Base-by-base conservation (phyloP, 2,797 vertebrate species). In the Periparus ater region DNA sequence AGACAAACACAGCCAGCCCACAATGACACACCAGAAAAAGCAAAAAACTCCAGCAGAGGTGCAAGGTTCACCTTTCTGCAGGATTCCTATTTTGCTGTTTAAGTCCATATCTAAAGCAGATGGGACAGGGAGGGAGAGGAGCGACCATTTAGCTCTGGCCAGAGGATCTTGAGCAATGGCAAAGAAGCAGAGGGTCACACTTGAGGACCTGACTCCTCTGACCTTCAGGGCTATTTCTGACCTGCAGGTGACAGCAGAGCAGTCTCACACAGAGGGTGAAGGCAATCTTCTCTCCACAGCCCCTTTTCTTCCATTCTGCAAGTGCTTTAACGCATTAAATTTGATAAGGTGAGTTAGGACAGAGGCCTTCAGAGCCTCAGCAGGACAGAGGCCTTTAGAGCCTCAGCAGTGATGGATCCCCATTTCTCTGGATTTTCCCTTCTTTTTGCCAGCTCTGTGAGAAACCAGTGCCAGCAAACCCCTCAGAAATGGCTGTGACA, bases 341-440 rank as follows among this genome's bases (percentile, higher is more conserved):
- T 54, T 44, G 40, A 21, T 11, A 29, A 78, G 66, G 36, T 51
- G 63, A 73, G 12, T 42, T 34, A 3, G 16, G 20, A 54, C 3
- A 58, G 62, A 78, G 6, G n/a, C 17, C 26, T 91, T 30, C 2
- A 76, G 10, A 84, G 45, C 13, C 7, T 0, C 16, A n/a, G n/a
- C n/a, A 58, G 10, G 20, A 54, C 3, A 58, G 62, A 78, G 6
- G n/a, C 17, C 26, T 91, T 30, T 2, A 76, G 10, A 84, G 45
- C 13, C 7, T 0, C 16, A n/a, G n/a, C n/a, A 58, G 10, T 6
- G n/a, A 42, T 44, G 17, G 16, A 73, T 57, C 25, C n/a, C 11
- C 17, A 13, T 55, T 63, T n/a, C 38, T 65, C 15, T 54, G 20
- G 57, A 47, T 29, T 20, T 73, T 63, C 21, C 19, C 19, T 47